Percentiles rank a stretch among this genome's conserved stretches.
Conservation (phyloP, 2,113 vertebrate genomes). For the Oophaga pumilio region DNA sequence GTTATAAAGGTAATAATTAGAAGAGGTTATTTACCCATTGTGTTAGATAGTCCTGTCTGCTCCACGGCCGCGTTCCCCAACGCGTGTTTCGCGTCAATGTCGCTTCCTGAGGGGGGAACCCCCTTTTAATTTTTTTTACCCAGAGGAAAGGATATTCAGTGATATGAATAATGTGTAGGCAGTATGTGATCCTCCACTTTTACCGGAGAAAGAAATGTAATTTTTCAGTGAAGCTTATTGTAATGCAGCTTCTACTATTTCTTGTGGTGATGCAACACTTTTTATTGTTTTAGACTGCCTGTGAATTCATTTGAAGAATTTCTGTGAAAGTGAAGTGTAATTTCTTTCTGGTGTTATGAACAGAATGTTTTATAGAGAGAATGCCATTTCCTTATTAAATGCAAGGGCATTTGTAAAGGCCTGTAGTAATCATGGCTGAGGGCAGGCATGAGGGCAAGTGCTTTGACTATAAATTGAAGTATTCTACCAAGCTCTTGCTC, state of each 20-base stretch:
- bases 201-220: no score
- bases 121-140: no score
- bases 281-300: not conserved
- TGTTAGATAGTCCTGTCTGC: no score
- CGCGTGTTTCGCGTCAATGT: no score
- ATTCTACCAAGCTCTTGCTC: not conserved
- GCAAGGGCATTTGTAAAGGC: not conserved
- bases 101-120: no score
- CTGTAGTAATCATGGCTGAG: not conserved
- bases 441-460: not conserved
- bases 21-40: no score
- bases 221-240: not conserved
- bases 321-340: not conserved
- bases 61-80: no score
- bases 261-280: not conserved
- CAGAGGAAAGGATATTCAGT: no score
- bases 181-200: no score
- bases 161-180: no score
- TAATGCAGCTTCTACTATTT: not conserved
- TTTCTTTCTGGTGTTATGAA: not conserved
- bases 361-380: not conserved
- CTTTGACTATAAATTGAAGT: constrained; percentile 9
- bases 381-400: no score
- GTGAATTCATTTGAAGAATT: not conserved
- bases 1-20: no score